phyloP scores from a whole-genome alignment of 1,140 invertebrate species.

The Onthophagus taurus region DNA sequence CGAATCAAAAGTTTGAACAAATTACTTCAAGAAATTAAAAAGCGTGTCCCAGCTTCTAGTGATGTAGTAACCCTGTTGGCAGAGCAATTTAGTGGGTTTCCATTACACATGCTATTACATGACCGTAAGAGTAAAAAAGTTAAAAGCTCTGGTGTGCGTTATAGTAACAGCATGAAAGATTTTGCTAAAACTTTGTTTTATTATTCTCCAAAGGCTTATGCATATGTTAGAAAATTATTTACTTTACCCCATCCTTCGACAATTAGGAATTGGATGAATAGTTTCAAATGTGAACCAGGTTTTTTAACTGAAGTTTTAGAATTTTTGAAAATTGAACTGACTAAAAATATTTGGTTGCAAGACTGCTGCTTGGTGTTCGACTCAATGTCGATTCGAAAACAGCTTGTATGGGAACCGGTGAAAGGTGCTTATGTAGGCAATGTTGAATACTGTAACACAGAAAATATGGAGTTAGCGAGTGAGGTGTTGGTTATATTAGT shows the following conservation, averaged over 20 bases:
- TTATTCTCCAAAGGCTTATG: conserved; percentile 21
- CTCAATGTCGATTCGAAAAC: conserved; percentile 22
- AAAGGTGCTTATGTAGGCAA: conserved; percentile 20
- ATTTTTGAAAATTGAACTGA: conserved; percentile 10
- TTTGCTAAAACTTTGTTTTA: conserved; percentile 21
- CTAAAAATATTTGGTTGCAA: conserved; percentile 14
- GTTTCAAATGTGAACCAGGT: conserved; percentile 11
- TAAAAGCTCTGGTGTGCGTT: too few relatives aligned
- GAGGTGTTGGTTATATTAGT: conserved; percentile 21
- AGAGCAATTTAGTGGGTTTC: too few relatives aligned
- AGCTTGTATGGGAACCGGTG: conserved; percentile 21
- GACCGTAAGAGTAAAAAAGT: too few relatives aligned
- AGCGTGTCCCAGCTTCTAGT: too few relatives aligned
- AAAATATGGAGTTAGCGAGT: conserved; percentile 15
- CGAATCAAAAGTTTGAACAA: too few relatives aligned
- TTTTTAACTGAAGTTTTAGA: conserved; percentile 16
- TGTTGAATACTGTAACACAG: conserved; percentile 19
- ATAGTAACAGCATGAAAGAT: conserved; percentile 19
- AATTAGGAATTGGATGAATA: conserved; percentile 16
- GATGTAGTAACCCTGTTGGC: too few relatives aligned
- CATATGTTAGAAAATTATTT: conserved; percentile 20
- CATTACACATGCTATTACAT: too few relatives aligned
- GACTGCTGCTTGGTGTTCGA: conserved; percentile 24
- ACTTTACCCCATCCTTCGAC: conserved; percentile 14
- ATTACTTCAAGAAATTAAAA: too few relatives aligned